These are phyloP conservation scores for Hypomecis punctinalis DNA, from an alignment of 2,888 invertebrate species.

Conservation along the genomic window DNA sequence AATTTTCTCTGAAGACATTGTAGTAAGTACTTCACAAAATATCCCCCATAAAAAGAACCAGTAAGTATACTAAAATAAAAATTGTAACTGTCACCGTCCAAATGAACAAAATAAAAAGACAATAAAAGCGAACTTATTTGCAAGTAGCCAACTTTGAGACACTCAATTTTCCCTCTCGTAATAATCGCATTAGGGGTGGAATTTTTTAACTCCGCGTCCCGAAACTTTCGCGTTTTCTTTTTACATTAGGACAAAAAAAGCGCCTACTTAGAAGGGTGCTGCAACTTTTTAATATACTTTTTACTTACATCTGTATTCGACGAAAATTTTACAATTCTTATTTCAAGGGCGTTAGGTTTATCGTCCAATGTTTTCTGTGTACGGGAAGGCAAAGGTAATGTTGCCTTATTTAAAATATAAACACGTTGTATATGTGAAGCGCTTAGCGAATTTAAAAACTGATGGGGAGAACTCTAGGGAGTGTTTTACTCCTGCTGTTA, in stretches of 20 bases:
- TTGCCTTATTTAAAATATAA: slow-evolving; percentile 67
- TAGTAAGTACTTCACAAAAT: background rate
- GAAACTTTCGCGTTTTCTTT: slow-evolving; percentile 81
- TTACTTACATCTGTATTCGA: slow-evolving; percentile 34
- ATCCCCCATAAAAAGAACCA: background rate
- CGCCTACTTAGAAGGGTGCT: slow-evolving; percentile 82
- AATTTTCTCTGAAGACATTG: too few relatives aligned
- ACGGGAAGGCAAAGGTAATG: slow-evolving; percentile 19
- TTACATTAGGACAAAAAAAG: slow-evolving; percentile 80
- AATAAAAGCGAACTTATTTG: slow-evolving; percentile 44
- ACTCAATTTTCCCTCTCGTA: slow-evolving; percentile 73
- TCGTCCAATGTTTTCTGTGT: slow-evolving; percentile 1
- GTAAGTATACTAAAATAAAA: slow-evolving; percentile 1
- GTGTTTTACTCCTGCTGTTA: slow-evolving; percentile 52
- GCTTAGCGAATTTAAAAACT: slow-evolving; percentile 77
- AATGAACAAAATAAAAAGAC: slow-evolving; percentile 41
- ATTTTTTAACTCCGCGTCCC: slow-evolving; percentile 74
- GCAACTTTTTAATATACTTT: slow-evolving; percentile 76
- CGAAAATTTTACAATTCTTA: slow-evolving; percentile 35
- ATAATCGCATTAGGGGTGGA: slow-evolving; percentile 83
- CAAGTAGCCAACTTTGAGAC: slow-evolving; percentile 38
- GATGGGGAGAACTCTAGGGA: slow-evolving; percentile 59
- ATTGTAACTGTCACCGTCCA: slow-evolving; percentile 15
- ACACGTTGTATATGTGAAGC: slow-evolving; percentile 64
- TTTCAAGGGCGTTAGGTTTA: background rate